Evolutionary conservation across 2,113 vertebrate genomes (phyloP), one percentile per base, ranked within the genome.

Genomic region (Lophura nycthemera): DNA sequence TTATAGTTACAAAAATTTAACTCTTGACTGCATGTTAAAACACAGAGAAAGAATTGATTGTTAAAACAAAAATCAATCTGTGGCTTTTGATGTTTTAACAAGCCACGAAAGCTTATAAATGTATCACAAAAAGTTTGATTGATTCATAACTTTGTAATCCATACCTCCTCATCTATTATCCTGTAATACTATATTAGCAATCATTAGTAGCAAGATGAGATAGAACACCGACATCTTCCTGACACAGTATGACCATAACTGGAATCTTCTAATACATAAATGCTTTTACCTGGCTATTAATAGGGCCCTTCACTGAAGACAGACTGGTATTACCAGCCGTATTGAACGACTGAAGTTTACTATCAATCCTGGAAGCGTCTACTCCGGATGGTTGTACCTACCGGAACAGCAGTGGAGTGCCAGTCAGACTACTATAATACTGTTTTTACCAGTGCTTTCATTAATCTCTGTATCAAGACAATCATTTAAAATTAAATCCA

Each of bases 271-370:
- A 95, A 97, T 93, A 97, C 82, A 96, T 93, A 97, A 97, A 96
- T 96, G 97, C 97, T 98, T 98, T 97, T 97, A 97, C 96, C 93
- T 96, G 95, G 81, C 97, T 98, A 97, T 98, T 97, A 98, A 98
- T 97, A 97, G 98, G 87, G 92, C 89, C 96, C 94, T 93, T 90
- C 80, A 94, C 59, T 74, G 91, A 96, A 96, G 97, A 97, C 91
- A 86, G 95, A 92, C 97, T 82, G 83, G 93, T 93, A 95, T 91
- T 72, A 13, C 95, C 36, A 70, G 94, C 88, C 7, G 5, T 90
- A 92, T 95, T 93, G 96, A 98, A 91, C 70, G 42, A 86, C 64
- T 85, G 66, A 96, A 94, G 86, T 97, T 98, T 97, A 90, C 95
- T 96, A 96, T 96, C 95, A 96, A 93, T 97, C 93, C 96, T 97